These are phyloP conservation scores for Amblyornis subalaris DNA, from an alignment of 2,113 vertebrate species.

Conservation along the genomic window DNA sequence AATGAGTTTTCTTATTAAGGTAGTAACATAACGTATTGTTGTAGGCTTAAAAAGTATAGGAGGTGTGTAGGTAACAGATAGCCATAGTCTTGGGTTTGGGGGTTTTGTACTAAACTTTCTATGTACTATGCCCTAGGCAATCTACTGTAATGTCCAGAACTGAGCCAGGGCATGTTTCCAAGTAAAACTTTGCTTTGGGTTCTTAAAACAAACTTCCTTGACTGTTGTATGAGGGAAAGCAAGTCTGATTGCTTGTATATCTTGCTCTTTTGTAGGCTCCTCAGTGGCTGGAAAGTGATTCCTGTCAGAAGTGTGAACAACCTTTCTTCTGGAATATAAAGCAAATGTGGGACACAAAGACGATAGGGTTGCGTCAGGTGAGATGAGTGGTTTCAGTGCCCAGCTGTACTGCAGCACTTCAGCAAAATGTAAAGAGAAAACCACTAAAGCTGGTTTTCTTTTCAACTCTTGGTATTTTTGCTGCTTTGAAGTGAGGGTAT, in stretches of 20 bases:
- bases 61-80: background rate
- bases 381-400: background rate
- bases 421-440: background rate
- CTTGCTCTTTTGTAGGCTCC: conserved; percentile 79
- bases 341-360: conserved; percentile 99
- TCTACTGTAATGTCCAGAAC: background rate
- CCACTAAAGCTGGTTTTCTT: background rate
- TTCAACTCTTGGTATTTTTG: background rate
- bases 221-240: background rate
- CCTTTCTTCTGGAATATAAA: conserved; percentile 99
- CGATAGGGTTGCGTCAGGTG: conserved; percentile 90
- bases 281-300: conserved; percentile 95
- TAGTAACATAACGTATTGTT: background rate
- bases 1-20: background rate
- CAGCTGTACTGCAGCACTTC: background rate
- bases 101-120: background rate
- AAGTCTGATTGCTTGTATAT: background rate
- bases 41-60: background rate
- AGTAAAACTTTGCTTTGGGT: background rate
- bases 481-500: background rate
- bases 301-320: conserved; percentile 96
- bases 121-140: background rate
- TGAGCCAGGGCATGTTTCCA: background rate
- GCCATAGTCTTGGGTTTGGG: background rate
- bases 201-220: background rate